phyloP scores from a whole-genome alignment of 2,113 vertebrate species.

The Ctenomys sociabilis region DNA sequence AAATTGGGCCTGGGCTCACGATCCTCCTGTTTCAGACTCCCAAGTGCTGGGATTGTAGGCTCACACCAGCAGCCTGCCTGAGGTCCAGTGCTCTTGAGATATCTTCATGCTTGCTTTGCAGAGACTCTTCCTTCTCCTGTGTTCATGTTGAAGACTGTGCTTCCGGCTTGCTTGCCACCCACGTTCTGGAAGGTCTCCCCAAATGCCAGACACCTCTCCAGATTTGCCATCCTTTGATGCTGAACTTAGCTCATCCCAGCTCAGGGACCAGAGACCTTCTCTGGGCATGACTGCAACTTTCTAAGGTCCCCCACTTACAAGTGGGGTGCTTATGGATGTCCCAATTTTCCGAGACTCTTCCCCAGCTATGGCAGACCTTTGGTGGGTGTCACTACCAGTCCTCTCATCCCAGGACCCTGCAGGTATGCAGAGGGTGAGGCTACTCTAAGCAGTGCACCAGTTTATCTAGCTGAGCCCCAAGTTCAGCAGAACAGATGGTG shows the following conservation, averaged over 20 bases:
- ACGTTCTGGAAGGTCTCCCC: background rate
- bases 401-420: background rate
- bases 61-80: background rate
- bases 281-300: fast-evolving
- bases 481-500: background rate
- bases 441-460: background rate
- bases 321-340: background rate
- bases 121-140: background rate
- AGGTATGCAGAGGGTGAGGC: background rate
- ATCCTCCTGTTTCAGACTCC: background rate
- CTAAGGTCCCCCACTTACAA: fast-evolving
- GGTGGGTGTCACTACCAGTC: fast-evolving
- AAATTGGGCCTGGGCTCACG: background rate
- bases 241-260: background rate
- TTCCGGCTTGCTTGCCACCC: background rate
- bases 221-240: fast-evolving
- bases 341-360: no score
- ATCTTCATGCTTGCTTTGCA: background rate
- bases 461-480: background rate
- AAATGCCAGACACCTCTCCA: no score
- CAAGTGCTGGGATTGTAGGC: background rate
- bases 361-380: fast-evolving
- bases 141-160: no score
- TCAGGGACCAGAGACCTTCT: background rate
- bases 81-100: background rate